phyloP scores from a whole-genome alignment of 2,888 invertebrate genomes.

The Cylindroiulus punctatus region DNA sequence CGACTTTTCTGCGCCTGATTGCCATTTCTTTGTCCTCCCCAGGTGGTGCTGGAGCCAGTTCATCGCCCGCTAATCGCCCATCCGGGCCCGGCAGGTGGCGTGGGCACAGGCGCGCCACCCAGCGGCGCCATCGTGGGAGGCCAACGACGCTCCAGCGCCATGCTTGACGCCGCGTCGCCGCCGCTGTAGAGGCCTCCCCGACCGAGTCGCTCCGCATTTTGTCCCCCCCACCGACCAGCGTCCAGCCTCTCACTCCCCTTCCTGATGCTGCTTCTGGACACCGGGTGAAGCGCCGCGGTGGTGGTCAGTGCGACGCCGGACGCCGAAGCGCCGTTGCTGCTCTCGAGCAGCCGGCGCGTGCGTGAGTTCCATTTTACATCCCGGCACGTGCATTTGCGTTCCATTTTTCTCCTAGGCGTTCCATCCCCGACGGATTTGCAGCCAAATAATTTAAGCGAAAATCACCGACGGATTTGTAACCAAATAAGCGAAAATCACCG shows the following conservation, averaged over 20 bases:
- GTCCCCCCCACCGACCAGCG: not conserved
- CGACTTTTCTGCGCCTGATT: not conserved
- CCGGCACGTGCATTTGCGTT: too few relatives aligned
- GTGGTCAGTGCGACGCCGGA: slow-evolving; percentile 22
- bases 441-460: too few relatives aligned
- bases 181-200: not conserved
- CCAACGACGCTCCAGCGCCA: not conserved
- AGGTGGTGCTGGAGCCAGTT: slow-evolving; percentile 35
- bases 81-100: not conserved
- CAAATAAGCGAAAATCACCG: too few relatives aligned
- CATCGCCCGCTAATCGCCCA: slow-evolving; percentile 25
- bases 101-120: not conserved
- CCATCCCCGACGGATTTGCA: too few relatives aligned
- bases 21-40: slow-evolving; percentile 34
- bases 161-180: not conserved
- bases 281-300: slow-evolving; percentile 22
- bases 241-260: not conserved
- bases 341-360: not conserved
- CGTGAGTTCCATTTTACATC: not conserved
- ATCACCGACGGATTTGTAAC: too few relatives aligned
- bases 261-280: slow-evolving; percentile 41
- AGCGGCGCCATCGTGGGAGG: not conserved
- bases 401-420: too few relatives aligned
- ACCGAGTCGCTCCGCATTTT: not conserved
- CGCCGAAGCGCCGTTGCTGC: too few relatives aligned